Conservation (phyloP, 2,797 vertebrate species). For the Muscicapa comitata region DNA sequence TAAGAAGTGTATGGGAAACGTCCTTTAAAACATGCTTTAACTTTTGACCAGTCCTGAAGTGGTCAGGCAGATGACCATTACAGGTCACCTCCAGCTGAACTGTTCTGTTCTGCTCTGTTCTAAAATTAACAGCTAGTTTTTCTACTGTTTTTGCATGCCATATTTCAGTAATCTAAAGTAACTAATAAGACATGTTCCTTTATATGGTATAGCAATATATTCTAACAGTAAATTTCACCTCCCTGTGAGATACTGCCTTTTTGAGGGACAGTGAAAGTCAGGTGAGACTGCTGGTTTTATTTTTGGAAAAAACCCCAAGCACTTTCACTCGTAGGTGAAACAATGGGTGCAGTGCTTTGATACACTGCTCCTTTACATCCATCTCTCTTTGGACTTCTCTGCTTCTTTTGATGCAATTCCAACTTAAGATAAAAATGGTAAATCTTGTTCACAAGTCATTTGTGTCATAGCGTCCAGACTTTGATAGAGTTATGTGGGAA, state of each 20-base stretch:
- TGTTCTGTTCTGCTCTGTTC: background rate
- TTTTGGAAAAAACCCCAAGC: fast-evolving
- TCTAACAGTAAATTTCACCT: background rate
- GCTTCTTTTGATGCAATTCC: background rate
- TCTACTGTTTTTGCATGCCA: background rate
- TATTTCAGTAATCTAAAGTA: background rate
- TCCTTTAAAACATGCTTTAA: background rate
- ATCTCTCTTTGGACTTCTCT: background rate
- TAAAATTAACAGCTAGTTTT: background rate
- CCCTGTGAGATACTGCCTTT: background rate
- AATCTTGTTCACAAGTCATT: background rate
- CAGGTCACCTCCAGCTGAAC: background rate
- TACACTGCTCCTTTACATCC: background rate
- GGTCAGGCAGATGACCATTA: background rate
- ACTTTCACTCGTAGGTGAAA: background rate
- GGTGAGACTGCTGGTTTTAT: background rate
- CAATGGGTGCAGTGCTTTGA: background rate
- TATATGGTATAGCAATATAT: background rate
- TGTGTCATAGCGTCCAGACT: background rate
- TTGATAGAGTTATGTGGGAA: background rate
- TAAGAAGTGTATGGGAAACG: background rate
- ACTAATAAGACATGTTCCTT: background rate
- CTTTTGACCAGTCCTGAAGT: background rate
- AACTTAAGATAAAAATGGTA: background rate
- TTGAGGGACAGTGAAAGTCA: background rate